These are phyloP conservation scores for Eupithecia insigniata DNA, from an alignment of 2,888 invertebrate species.

Conservation along the genomic window DNA sequence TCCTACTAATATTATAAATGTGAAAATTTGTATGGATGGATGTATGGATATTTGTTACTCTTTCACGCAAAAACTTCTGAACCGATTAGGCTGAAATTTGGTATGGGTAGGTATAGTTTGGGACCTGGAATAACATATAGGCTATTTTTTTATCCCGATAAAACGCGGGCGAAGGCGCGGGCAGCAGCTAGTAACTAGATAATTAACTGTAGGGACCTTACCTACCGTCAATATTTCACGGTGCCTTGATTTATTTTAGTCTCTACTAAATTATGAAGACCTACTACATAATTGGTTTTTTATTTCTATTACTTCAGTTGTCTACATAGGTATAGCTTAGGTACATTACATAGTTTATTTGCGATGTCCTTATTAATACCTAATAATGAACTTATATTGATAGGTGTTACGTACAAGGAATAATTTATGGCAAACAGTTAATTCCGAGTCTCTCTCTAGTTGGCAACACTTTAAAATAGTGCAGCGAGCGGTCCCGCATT, in stretches of 20 bases:
- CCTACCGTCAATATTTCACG: not conserved
- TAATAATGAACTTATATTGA: not conserved
- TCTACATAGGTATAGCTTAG: not conserved
- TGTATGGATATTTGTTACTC: no score
- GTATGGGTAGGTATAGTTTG: no score
- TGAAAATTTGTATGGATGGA: no score
- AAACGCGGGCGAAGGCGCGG: no score
- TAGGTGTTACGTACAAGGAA: not conserved
- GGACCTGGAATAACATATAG: no score
- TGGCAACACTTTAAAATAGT: constrained; percentile 32
- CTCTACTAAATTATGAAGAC: no score
- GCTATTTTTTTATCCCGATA: no score
- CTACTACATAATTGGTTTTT: not conserved
- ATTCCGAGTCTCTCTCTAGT: not conserved
- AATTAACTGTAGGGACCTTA: not conserved
- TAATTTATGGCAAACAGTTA: not conserved
- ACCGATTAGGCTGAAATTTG: no score
- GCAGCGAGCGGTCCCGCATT: constrained; percentile 72
- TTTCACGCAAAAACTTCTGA: no score
- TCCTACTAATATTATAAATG: no score
- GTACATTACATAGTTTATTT: not conserved
- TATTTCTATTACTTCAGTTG: not conserved
- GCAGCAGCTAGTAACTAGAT: no score
- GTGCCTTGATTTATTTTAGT: not conserved
- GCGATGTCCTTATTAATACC: not conserved